These are phyloP conservation scores for Staurois parvus DNA, from an alignment of 2,797 vertebrate species.

Conservation along the genomic window DNA sequence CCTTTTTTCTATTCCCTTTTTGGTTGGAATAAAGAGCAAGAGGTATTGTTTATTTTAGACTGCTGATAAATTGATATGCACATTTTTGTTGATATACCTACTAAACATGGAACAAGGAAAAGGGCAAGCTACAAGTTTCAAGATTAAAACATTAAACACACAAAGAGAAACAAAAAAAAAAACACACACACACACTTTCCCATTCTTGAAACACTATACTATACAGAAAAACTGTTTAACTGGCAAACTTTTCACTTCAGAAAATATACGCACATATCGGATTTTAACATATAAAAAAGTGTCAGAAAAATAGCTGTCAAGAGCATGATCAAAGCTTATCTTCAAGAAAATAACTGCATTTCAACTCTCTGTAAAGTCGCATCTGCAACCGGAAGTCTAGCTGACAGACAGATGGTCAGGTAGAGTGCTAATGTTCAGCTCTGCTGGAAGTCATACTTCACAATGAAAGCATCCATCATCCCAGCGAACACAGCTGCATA, in stretches of 20 bases:
- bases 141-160: too few species aligned
- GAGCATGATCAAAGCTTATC: slow-evolving; percentile 18
- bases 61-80: too few species aligned
- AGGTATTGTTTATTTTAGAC: too few species aligned
- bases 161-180: too few species aligned
- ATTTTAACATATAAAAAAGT: neutral
- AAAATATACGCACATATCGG: neutral
- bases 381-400: slow-evolving; percentile 11
- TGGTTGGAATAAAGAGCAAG: too few species aligned
- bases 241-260: neutral
- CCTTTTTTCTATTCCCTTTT: too few species aligned
- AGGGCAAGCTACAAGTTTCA: too few species aligned
- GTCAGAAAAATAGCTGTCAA: neutral
- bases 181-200: too few species aligned
- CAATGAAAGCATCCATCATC: slow-evolving; percentile 4
- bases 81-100: too few species aligned
- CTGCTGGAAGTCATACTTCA: neutral
- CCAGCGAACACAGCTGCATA: neutral
- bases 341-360: slow-evolving; percentile 19
- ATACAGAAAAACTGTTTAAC: neutral
- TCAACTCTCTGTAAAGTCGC: neutral
- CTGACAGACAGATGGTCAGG: slow-evolving; percentile 11
- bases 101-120: too few species aligned
- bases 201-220: too few species aligned
- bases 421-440: slow-evolving; percentile 2